Evolutionary conservation across 2,888 invertebrate species (phyloP).

Genomic region (Palloptera scutellata): DNA sequence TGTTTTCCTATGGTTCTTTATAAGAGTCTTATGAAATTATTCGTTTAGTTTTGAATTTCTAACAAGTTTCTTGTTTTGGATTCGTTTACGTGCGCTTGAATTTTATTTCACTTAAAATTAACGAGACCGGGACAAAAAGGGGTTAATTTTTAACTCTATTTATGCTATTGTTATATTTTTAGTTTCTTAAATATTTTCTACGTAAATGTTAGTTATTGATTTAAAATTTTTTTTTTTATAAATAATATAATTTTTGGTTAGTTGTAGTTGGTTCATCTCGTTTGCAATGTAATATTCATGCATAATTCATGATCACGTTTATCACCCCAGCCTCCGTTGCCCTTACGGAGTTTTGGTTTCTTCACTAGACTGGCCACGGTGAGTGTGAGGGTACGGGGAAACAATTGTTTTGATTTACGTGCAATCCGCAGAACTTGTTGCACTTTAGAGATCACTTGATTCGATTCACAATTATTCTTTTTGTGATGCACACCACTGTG

Average conservation of each 20-base stretch:
- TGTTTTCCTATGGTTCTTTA: no score
- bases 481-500: constrained; percentile 94
- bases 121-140: no score
- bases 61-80: no score
- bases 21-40: no score
- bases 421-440: constrained; percentile 80
- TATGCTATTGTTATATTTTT: no score
- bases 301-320: constrained; percentile 83
- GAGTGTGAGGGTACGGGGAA: constrained; percentile 73
- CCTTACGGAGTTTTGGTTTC: constrained; percentile 80
- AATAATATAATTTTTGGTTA: neutral
- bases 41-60: no score
- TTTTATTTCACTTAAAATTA: no score
- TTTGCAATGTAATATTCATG: constrained; percentile 71
- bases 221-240: neutral
- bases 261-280: constrained; percentile 45
- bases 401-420: constrained; percentile 71
- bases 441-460: constrained; percentile 83
- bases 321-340: constrained; percentile 99
- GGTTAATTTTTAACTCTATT: no score
- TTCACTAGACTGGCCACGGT: constrained; percentile 74
- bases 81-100: no score
- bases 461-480: constrained; percentile 88
- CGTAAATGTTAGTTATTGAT: constrained; percentile 6
- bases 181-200: constrained; percentile 11